A percentile compares a stretch with the other conserved stretches of the same genome.
phyloP scores from a whole-genome alignment of 2,797 vertebrate species.

The Sebastes cheni region DNA sequence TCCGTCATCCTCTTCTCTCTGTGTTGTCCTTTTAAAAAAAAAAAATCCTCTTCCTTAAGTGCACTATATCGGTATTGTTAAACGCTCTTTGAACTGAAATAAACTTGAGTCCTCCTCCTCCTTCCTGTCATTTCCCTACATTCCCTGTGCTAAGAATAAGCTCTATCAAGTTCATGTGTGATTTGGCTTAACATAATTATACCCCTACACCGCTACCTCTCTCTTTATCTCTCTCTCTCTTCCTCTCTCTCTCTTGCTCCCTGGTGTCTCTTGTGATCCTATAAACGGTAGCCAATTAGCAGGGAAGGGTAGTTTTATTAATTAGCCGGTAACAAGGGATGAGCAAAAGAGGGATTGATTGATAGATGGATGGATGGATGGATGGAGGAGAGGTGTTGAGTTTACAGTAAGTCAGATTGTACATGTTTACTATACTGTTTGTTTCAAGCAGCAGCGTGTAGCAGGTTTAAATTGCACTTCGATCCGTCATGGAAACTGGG shows the following conservation, averaged over 20 bases:
- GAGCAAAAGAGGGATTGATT: constrained; percentile 27
- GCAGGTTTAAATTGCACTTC: too few relatives aligned
- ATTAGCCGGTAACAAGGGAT: constrained; percentile 75
- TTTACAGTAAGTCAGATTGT: neutral
- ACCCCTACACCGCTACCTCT: constrained; percentile 36
- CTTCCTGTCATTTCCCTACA: constrained; percentile 19
- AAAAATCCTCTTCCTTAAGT: neutral
- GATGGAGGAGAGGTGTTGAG: constrained; percentile 6
- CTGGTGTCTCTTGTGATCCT: constrained; percentile 59
- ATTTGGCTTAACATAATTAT: constrained; percentile 79
- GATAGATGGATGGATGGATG: constrained; percentile 16
- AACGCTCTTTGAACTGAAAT: constrained; percentile 36
- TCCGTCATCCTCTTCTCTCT: neutral
- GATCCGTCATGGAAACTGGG: too few relatives aligned
- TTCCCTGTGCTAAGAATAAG: constrained; percentile 66
- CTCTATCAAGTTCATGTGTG: constrained; percentile 75
- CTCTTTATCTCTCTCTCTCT: constrained; percentile 25
- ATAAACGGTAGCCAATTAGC: constrained; percentile 81
- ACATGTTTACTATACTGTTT: neutral
- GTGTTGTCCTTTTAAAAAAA: neutral
- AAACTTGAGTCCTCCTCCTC: constrained; percentile 14
- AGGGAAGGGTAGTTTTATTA: constrained; percentile 75
- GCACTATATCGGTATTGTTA: neutral
- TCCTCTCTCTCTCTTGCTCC: constrained; percentile 41
- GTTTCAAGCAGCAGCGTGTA: too few relatives aligned